Evolutionary conservation across 2,113 vertebrate genomes (phyloP).

Genomic region (Pitta sordida): DNA sequence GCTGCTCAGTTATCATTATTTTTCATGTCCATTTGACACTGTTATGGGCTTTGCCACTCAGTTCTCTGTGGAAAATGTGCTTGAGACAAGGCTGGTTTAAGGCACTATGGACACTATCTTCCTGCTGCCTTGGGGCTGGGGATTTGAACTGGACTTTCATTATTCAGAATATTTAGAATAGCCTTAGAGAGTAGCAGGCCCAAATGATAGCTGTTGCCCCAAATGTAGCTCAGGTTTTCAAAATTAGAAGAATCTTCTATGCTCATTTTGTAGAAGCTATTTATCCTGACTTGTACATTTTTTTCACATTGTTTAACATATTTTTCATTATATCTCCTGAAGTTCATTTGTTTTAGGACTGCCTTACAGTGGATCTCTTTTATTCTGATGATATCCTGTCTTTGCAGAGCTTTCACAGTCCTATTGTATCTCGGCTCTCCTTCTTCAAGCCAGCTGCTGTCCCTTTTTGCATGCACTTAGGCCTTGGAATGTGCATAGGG

Average conservation of each 20-base stretch:
- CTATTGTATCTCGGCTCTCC: neutral
- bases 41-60: neutral
- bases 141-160: neutral
- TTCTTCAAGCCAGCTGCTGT: neutral
- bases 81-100: neutral
- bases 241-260: neutral
- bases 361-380: neutral
- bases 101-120: neutral
- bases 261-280: neutral
- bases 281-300: neutral
- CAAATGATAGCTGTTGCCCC: neutral
- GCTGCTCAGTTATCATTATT: neutral
- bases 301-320: neutral
- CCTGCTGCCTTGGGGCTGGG: neutral
- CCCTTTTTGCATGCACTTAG: neutral
- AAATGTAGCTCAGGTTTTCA: neutral
- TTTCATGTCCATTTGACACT: neutral
- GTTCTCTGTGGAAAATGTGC: neutral
- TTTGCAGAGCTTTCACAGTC: neutral
- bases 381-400: neutral
- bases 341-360: neutral
- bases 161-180: neutral
- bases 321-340: neutral
- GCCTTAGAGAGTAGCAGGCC: neutral
- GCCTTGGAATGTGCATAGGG: accelerated